Evolutionary conservation across 2,888 invertebrate genomes (phyloP).

Genomic region (Trisateles emortualis): DNA sequence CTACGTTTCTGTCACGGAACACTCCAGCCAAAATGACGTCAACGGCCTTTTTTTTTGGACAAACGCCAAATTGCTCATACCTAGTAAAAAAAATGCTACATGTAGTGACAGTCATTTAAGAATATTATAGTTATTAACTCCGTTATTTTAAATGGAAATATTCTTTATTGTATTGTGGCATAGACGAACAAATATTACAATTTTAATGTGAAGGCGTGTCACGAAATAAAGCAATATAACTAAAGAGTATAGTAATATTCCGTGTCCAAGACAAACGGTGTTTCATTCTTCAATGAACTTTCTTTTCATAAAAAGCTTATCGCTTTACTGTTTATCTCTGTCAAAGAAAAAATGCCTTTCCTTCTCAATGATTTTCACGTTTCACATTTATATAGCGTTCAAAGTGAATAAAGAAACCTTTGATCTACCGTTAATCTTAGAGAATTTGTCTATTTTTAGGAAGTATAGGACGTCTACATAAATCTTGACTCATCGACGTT

Average conservation of each 20-base stretch:
- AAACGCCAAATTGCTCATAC: conserved; percentile 5
- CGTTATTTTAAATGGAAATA: conserved; percentile 9
- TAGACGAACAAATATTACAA: conserved; percentile 8
- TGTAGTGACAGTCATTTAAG: conserved; percentile 12
- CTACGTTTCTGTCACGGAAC: conserved; percentile 4
- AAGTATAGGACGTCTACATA: neutral
- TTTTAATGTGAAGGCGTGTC: conserved; percentile 9
- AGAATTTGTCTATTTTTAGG: neutral
- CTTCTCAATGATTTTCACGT: conserved; percentile 36
- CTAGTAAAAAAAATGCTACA: neutral
- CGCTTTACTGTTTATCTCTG: conserved; percentile 20
- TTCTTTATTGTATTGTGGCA: conserved; percentile 10
- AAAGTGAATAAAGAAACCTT: conserved; percentile 33
- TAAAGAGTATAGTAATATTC: conserved; percentile 4
- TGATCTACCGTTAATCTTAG: conserved; percentile 21
- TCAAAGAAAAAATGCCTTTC: conserved; percentile 30
- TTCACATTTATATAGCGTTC: conserved; percentile 38
- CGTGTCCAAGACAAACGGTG: neutral
- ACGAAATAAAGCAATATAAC: conserved; percentile 9
- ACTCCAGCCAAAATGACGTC: conserved; percentile 1
- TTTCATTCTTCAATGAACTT: conserved; percentile 2
- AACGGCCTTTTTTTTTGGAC: conserved; percentile 5
- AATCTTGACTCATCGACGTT: neutral
- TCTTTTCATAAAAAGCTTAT: conserved; percentile 14
- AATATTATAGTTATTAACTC: conserved; percentile 9